Evolutionary conservation across 2,888 invertebrate species (phyloP), one percentile per base, ranked within the genome.

Genomic region (Brachylomia viminalis): DNA sequence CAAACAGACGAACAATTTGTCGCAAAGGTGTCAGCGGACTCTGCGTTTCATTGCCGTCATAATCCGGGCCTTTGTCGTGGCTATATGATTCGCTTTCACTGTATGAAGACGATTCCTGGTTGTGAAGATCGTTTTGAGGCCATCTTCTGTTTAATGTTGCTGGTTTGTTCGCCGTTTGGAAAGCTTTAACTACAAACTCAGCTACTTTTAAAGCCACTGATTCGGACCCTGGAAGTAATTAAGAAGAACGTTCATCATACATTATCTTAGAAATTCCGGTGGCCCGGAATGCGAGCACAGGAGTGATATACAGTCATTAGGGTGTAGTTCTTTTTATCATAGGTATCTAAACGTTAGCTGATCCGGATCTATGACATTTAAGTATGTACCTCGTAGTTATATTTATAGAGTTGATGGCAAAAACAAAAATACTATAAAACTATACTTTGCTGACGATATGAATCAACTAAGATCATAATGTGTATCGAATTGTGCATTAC

Each of bases 1-100:
- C 98, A 85, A 98, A 96, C 74, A 98, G 93, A 66, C 97, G 96
- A 81, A 98, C 97, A 86, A 98, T 96, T 73, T 95, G 92, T 70
- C 92, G 91, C 80, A 94, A 87, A 61, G 96, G 94, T 27, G 94
- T 92, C 88, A 94, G 87, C n/a, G 95, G 97, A 64, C 97, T 92
- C 59, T 94, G 97, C 2, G 97, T 97, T 69, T 98, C 97, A 87
- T 94, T 87, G 0, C 93, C 79, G 56, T 92, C 88, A 80, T 86
- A 88, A 84, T 91, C 90, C 45, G 92, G 92, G 66, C 83, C 86
- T 77, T 91, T 92, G 49, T 94, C 92, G 69, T 91, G 83, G 15
- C 88, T 83, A 66, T 86, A 89, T 67, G 84, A 61, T 47, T 86
- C 83, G 79, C 78, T 86, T 85, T 92, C 91, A 75, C 87, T 88